Evolutionary conservation across 2,888 invertebrate species (phyloP), one percentile per base, ranked within the genome.

Genomic region (Leptinotarsa juncta): DNA sequence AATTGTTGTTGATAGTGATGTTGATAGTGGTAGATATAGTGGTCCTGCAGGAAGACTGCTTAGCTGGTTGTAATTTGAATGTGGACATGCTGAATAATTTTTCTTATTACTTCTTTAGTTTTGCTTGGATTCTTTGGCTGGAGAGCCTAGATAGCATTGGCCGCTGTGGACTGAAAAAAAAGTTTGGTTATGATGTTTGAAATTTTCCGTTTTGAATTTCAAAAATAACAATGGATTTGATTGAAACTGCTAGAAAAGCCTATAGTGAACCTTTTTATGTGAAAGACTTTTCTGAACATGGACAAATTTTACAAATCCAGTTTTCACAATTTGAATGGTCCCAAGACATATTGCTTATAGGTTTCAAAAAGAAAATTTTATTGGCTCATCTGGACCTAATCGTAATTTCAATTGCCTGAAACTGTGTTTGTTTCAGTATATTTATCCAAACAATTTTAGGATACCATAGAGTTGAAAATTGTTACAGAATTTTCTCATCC

Each of bases 291-390:
- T 80, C 84, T 15, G 85, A 87, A 78, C 83, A 88, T 67, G 90
- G 91, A 23, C 89, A 90, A 84, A 90, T 93, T 65, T 87, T 89
- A 65, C 88, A 88, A 74, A 90, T 92, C 32, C 90, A 91, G 83
- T 90, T 92, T 76, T 93, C 93, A 18, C 90, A 90, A 2, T 92
- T 89, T 80, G 92, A 92, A 83, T 92, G 92, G 89, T 93, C 92
- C 1, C 91, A 91, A 80, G 91, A 92, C 85, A 86, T 93, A 65
- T 86, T 93, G 74, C 90, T 92, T 69, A 88, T 93, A 65, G 92
- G 91, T 0, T 89, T 91, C 68, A 85, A 89, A 60, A 89, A 90
- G 57, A 90, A 90, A 84, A 88, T 93, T 49, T 84, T 91, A 16
- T 85, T 93, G 20, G 91, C 90, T 5, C 86, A 90, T 66, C 82